phyloP scores from a whole-genome alignment of 53 echinoderm and acorn worm genomes.

The Astropecten irregularis region DNA sequence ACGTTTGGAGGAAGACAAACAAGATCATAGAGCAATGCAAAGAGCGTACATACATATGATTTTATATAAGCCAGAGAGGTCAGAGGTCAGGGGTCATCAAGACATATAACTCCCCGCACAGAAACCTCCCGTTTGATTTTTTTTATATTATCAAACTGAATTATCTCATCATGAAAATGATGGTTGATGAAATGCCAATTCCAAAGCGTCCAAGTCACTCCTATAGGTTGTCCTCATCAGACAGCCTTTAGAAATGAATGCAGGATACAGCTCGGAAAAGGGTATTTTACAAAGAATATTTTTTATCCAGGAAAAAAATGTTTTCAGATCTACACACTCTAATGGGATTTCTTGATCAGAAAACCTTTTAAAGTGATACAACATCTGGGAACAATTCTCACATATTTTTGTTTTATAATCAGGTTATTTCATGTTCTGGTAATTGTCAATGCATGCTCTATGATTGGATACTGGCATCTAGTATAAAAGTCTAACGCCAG shows the following conservation, averaged over 20 bases:
- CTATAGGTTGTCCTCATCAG: no score
- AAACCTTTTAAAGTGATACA: constrained; percentile 11
- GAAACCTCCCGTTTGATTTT: background rate
- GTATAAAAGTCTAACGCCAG: constrained; percentile 27
- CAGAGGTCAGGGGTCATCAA: constrained; percentile 16
- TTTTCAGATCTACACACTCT: constrained; percentile 12
- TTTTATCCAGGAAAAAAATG: no score
- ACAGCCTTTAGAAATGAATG: background rate
- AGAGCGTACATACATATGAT: no score
- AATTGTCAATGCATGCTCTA: constrained; percentile 34
- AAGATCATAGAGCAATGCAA: no score
- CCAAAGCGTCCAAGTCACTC: no score
- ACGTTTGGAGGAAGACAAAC: constrained; percentile 38
- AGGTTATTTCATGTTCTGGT: background rate
- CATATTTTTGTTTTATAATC: background rate
- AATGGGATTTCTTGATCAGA: background rate
- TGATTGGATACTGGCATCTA: background rate
- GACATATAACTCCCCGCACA: background rate
- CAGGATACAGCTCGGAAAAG: no score
- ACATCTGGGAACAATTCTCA: no score
- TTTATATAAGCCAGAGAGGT: no score
- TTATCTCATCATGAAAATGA: no score
- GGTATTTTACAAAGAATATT: no score
- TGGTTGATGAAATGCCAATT: no score
- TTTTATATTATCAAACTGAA: background rate